These are phyloP conservation scores for Cotesia typhae DNA, from an alignment of 1,140 invertebrate genomes.

Conservation along the genomic window DNA sequence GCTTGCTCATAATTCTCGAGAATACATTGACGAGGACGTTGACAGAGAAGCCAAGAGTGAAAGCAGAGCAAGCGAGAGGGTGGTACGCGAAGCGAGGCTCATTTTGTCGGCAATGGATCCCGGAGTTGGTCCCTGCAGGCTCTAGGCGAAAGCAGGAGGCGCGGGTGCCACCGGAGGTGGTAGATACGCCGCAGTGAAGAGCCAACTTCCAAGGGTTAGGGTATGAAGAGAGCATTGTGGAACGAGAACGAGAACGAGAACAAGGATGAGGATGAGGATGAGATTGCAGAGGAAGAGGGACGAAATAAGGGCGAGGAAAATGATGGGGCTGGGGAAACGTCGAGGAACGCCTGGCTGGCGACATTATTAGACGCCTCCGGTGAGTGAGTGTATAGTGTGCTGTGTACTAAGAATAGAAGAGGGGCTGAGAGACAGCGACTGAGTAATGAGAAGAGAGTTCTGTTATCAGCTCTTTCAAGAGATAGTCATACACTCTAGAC, in stretches of 20 bases:
- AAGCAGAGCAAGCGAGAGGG: constrained; percentile 37
- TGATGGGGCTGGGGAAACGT: constrained; percentile 49
- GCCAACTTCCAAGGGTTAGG: constrained; percentile 31
- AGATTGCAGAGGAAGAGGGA: constrained; percentile 29
- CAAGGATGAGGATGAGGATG: constrained; percentile 37
- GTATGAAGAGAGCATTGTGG: constrained; percentile 20
- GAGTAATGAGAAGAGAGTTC: constrained; percentile 63
- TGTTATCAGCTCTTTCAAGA: constrained; percentile 42
- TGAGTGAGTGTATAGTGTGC: constrained; percentile 48
- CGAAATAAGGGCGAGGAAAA: constrained; percentile 32
- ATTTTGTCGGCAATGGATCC: constrained; percentile 61
- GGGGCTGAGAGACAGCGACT: constrained; percentile 38
- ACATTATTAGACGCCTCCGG: constrained; percentile 67
- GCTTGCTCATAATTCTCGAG: not conserved
- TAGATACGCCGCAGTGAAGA: constrained; percentile 34
- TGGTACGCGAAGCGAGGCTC: constrained; percentile 60
- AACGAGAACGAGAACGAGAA: constrained; percentile 27
- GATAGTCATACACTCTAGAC: constrained; percentile 11
- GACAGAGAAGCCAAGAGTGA: not conserved
- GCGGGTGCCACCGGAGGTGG: constrained; percentile 34
- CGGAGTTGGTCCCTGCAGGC: constrained; percentile 30
- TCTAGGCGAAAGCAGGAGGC: not conserved
- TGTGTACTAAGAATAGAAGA: constrained; percentile 41
- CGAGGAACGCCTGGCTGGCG: constrained; percentile 62
- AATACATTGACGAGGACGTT: constrained; percentile 16